phyloP scores from a whole-genome alignment of 1,140 invertebrate genomes.

The Tachypleus tridentatus region DNA sequence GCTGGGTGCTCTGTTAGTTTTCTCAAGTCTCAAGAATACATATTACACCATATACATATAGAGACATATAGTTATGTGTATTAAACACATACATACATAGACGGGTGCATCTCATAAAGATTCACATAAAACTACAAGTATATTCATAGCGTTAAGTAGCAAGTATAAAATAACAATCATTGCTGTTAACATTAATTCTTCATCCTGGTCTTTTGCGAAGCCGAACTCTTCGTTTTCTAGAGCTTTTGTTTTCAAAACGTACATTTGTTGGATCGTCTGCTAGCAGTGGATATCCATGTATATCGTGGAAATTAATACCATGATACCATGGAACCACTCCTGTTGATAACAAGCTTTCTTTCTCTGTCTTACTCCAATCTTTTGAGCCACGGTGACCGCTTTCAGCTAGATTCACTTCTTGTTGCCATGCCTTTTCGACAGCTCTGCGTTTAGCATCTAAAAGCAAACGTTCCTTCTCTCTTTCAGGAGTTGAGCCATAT shows the following conservation, averaged over 20 bases:
- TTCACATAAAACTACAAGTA: too few relatives aligned
- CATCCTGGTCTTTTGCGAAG: too few relatives aligned
- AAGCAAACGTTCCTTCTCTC: constrained; percentile 72
- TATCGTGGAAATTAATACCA: constrained; percentile 79
- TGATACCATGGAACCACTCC: constrained; percentile 72
- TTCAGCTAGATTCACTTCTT: constrained; percentile 64
- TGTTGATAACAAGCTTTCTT: constrained; percentile 71
- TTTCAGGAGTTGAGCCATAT: constrained; percentile 76
- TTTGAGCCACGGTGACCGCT: constrained; percentile 45
- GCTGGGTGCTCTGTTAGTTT: too few relatives aligned
- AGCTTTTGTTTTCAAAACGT: constrained; percentile 50
- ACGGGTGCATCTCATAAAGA: too few relatives aligned
- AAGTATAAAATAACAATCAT: too few relatives aligned
- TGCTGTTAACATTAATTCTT: too few relatives aligned
- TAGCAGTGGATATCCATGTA: constrained; percentile 75
- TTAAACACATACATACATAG: too few relatives aligned
- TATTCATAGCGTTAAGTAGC: too few relatives aligned
- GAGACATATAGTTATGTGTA: too few relatives aligned
- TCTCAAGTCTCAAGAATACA: too few relatives aligned
- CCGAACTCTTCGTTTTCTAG: too few relatives aligned
- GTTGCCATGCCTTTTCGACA: constrained; percentile 81
- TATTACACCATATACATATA: too few relatives aligned
- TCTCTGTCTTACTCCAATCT: constrained; percentile 51
- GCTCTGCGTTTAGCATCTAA: constrained; percentile 77
- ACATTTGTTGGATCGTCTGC: constrained; percentile 93